Evolutionary conservation across 2,797 vertebrate genomes (phyloP).

Genomic region (Microchirus variegatus): DNA sequence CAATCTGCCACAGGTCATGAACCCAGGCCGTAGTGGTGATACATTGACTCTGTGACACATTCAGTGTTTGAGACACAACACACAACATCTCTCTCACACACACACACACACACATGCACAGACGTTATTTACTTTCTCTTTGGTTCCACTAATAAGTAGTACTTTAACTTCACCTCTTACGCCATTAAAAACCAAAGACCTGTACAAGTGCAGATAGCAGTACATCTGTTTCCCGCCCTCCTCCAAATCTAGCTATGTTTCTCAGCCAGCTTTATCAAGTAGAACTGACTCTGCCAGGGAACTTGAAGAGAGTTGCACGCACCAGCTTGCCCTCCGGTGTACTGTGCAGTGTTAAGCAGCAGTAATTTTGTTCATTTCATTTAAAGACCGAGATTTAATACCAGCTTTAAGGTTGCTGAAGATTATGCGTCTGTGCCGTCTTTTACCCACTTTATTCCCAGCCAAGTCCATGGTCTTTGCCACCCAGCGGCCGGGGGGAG

Average conservation of each 20-base stretch:
- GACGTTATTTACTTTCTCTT: too few species aligned
- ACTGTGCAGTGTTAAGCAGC: slow-evolving; percentile 44
- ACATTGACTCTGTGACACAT: slow-evolving; percentile 21
- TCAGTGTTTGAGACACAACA: neutral
- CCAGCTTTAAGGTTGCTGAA: slow-evolving; percentile 63
- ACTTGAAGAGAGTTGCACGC: slow-evolving; percentile 35
- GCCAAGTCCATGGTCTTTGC: slow-evolving; percentile 46
- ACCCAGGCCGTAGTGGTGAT: slow-evolving; percentile 21
- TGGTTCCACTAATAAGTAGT: too few species aligned
- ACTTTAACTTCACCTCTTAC: slow-evolving; percentile 20
- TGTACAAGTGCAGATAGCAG: slow-evolving; percentile 50
- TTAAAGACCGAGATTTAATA: slow-evolving; percentile 66
- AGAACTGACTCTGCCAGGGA: slow-evolving; percentile 31
- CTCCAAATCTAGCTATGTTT: slow-evolving; percentile 31
- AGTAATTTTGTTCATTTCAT: slow-evolving; percentile 64
- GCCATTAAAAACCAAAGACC: slow-evolving; percentile 53
- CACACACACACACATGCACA: neutral
- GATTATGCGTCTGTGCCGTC: slow-evolving; percentile 57
- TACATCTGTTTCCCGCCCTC: slow-evolving; percentile 35
- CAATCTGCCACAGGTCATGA: slow-evolving; percentile 21
- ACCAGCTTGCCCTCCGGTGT: slow-evolving; percentile 48
- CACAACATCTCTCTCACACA: neutral
- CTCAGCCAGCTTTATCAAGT: slow-evolving; percentile 46
- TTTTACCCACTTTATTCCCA: slow-evolving; percentile 36
- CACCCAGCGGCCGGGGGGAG: slow-evolving; percentile 46